Evolutionary conservation across 2,113 vertebrate species (phyloP).

Genomic region (Phalacrocorax pelagicus): DNA sequence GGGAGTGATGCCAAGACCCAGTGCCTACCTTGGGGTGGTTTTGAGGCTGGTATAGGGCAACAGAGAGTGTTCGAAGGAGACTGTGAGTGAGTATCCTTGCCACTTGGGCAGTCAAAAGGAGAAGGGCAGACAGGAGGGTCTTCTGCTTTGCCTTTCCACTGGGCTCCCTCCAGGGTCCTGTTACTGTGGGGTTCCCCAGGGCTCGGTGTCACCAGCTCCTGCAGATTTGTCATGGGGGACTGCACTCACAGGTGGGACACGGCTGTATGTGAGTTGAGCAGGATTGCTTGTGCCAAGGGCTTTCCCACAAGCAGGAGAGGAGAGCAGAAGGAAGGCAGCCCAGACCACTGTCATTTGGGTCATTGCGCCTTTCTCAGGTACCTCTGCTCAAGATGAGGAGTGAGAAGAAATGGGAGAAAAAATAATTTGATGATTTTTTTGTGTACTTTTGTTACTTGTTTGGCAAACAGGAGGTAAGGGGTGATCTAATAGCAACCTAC

Average conservation of each 20-base stretch:
- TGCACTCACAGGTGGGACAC: not conserved
- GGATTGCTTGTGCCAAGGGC: not conserved
- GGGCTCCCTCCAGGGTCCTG: not conserved
- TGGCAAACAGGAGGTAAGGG: not conserved
- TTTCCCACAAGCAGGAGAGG: not conserved
- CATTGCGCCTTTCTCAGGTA: not conserved
- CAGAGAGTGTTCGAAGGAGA: not conserved
- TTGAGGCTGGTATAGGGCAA: not conserved
- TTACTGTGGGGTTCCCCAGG: not conserved
- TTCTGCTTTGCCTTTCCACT: not conserved
- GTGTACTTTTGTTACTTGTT: not conserved
- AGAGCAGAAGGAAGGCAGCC: not conserved
- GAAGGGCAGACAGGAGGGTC: not conserved
- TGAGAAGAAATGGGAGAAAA: not conserved
- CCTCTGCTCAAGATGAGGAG: not conserved
- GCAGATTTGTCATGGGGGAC: not conserved
- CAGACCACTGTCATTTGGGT: not conserved
- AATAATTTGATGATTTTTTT: not conserved
- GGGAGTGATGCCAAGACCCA: fast-evolving
- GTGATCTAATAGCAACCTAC: not conserved
- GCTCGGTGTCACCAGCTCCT: not conserved
- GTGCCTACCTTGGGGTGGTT: not conserved
- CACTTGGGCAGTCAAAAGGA: not conserved
- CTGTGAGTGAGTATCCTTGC: not conserved
- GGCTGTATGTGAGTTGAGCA: fast-evolving